Evolutionary conservation across 2,888 invertebrate genomes (phyloP), one percentile per base, ranked within the genome.

Genomic region (Prenolepis imparis): DNA sequence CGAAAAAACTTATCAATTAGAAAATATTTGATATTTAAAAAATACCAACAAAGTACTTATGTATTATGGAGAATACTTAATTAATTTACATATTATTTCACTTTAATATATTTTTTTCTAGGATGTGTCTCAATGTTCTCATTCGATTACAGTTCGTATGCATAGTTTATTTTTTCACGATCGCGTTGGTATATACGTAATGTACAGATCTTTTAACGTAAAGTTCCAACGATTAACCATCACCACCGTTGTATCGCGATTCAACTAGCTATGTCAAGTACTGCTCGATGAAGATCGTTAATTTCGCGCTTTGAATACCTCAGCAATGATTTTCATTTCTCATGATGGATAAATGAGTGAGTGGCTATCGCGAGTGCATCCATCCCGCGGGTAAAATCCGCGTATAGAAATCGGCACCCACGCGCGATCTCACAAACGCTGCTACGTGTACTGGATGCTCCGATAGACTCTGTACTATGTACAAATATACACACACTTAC

Each of bases 361-460:
- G 78, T 44, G 44, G 41, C 21, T 32, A 32, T 72, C 55, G 77
- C 75, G 70, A 77, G 77, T 57, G 52, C 78, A 72, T 80, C 73
- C 59, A 77, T 55, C 78, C 41, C 41, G 72, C 75, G 77, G 39
- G 15, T 52, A 52, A 52, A 52, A 52, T 52, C 18, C 18, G 44
- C 44, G 15, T 57, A 70, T 70, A 70, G 78, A 70, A 44, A 78
- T 78, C 78, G 44, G 73, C 78, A 73, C 78, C 59, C 78, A 80
- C 78, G 78, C 78, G 72, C 73, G 78, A 59, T 77, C 70, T 77
- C 24, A n/a, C 18, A 28, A 67, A 77, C 68, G 68, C n/a, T 8
- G 36, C 24, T 72, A 24, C 55, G 78, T 52, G 48, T 41, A 21
- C 73, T 72, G 21, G 39, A 55, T 72, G 44, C 78, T 59, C n/a